Conservation (phyloP, 1,140 invertebrate genomes). For the Drosophila ogumai region DNA sequence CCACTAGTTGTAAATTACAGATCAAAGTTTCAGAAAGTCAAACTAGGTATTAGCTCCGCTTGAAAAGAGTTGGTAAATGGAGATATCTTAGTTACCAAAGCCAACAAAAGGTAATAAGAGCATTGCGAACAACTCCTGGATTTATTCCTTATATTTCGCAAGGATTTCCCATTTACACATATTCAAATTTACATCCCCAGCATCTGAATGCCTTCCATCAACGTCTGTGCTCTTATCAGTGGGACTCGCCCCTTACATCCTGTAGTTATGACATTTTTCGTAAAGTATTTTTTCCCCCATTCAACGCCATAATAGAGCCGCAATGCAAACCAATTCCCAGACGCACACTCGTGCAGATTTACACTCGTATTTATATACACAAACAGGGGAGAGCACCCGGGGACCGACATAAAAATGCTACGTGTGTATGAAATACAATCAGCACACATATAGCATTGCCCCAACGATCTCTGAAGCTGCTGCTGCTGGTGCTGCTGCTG, state of each 20-base stretch:
- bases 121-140: background rate
- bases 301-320: constrained; percentile 46
- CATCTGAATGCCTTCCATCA: constrained; percentile 31
- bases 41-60: background rate
- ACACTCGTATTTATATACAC: constrained; percentile 29
- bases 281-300: constrained; percentile 35
- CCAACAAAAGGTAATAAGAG: background rate
- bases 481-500: background rate
- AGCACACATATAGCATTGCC: constrained; percentile 34
- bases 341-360: constrained; percentile 27
- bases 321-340: constrained; percentile 38
- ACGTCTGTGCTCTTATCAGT: constrained; percentile 25
- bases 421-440: constrained; percentile 52
- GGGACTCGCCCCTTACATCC: constrained; percentile 13
- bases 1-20: background rate
- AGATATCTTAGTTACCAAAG: background rate
- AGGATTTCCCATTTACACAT: constrained; percentile 8
- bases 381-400: constrained; percentile 1
- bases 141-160: background rate
- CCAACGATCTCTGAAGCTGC: constrained; percentile 33
- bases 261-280: constrained; percentile 34
- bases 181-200: constrained; percentile 7
- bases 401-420: constrained; percentile 36
- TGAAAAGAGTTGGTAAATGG: background rate
- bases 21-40: background rate